phyloP scores from a whole-genome alignment of 2,113 vertebrate genomes.

The Corydoras sp. region DNA sequence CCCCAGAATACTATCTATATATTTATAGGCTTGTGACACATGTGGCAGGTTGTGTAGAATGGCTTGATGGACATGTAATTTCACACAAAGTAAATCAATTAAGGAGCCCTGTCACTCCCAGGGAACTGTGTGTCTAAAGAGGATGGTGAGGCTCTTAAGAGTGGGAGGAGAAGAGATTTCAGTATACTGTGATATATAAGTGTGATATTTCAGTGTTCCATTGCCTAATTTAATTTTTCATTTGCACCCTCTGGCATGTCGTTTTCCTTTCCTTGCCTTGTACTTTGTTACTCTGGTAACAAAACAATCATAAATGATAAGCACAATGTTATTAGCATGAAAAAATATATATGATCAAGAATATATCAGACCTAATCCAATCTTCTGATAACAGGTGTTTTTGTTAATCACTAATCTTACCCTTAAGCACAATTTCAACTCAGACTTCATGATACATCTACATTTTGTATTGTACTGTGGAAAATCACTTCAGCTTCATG shows the following conservation, averaged over 20 bases:
- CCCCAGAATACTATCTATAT: constrained; percentile 28
- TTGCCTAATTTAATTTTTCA: constrained; percentile 18
- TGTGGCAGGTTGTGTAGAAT: constrained; percentile 29
- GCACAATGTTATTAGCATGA: constrained; percentile 45
- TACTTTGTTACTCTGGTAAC: not conserved
- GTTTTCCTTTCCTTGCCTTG: not conserved
- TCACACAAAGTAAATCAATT: constrained; percentile 63
- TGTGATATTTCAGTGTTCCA: constrained; percentile 20
- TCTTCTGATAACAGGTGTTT: constrained; percentile 40
- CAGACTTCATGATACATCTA: too few relatives aligned
- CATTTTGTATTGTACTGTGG: not conserved
- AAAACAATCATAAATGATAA: constrained; percentile 8
- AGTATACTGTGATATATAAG: not conserved
- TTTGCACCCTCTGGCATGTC: constrained; percentile 5
- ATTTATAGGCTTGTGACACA: constrained; percentile 40
- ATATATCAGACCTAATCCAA: constrained; percentile 43
- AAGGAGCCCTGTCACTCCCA: constrained; percentile 34
- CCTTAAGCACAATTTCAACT: too few relatives aligned
- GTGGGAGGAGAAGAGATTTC: not conserved
- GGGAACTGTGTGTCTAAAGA: constrained; percentile 27
- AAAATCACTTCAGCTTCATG: constrained; percentile 2
- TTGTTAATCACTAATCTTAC: constrained; percentile 21
- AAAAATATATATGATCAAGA: constrained; percentile 30
- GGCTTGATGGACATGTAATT: constrained; percentile 53
- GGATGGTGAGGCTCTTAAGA: not conserved